Percentiles rank a stretch among this genome's conserved stretches.
Evolutionary conservation across 2,797 vertebrate genomes (phyloP).

Genomic region (Phoeniculus purpureus): DNA sequence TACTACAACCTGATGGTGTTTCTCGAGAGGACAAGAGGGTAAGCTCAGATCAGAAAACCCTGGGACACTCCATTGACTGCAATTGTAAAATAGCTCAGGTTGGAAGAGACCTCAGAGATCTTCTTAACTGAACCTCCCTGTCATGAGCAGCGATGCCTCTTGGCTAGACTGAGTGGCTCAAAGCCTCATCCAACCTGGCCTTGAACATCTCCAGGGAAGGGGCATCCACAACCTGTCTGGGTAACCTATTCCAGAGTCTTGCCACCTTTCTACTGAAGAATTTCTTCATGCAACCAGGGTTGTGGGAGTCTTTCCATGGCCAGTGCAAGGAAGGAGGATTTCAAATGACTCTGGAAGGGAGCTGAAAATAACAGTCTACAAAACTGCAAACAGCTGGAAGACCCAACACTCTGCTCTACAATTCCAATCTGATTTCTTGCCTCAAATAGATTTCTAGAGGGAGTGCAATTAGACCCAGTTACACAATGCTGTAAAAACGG

Average conservation of each 20-base stretch:
- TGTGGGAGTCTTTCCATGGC: not conserved
- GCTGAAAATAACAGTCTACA: slow-evolving; percentile 34
- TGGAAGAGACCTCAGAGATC: too few relatives aligned
- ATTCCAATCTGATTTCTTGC: slow-evolving; percentile 40
- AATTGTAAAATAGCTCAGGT: not conserved
- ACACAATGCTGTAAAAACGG: not conserved
- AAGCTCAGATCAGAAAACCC: not conserved
- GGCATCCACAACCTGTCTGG: too few relatives aligned
- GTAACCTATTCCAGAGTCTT: too few relatives aligned
- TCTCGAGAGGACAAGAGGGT: not conserved
- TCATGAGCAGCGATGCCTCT: too few relatives aligned
- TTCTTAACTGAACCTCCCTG: too few relatives aligned
- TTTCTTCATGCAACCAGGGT: not conserved
- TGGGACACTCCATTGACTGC: not conserved
- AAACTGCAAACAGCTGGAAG: slow-evolving; percentile 46
- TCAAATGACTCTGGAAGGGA: not conserved
- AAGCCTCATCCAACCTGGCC: too few relatives aligned
- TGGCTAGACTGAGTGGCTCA: too few relatives aligned
- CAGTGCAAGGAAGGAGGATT: not conserved
- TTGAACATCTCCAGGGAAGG: too few relatives aligned
- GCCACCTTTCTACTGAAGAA: too few relatives aligned
- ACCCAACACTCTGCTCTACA: slow-evolving; percentile 9
- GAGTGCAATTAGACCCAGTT: slow-evolving; percentile 50
- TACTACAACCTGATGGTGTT: not conserved
- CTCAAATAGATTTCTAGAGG: slow-evolving; percentile 57